Evolutionary conservation across 2,888 invertebrate genomes (phyloP), one percentile per base, ranked within the genome.

Genomic region (Drosophila kuntzei): DNA sequence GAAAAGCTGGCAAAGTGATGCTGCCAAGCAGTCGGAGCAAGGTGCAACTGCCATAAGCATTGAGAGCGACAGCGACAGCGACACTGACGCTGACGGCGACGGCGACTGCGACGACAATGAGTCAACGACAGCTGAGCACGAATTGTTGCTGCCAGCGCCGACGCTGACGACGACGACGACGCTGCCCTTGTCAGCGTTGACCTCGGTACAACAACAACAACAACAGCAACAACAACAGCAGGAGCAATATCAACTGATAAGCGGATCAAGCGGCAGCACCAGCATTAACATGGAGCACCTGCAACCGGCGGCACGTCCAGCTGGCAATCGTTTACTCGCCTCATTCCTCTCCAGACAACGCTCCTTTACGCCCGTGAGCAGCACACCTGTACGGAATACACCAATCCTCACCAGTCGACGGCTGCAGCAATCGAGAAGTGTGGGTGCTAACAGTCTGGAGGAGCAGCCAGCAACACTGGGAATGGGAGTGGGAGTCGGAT

Each of bases 91-190:
- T 20, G 20, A 2, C 20, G n/a, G 76, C 39, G 76, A 86, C 16
- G 78, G 86, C n/a, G 79, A 87, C 50, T n/a, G n/a, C n/a, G 80
- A 89, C 14, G 80, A 87, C 53, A 86, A 83, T 82, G 86, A 86
- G 50, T 87, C 89, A 71, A 84, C 89, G 3, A 78, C 85, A 34
- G 87, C 87, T 36, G 87, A 87, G 43, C 55, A 87, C 14, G 87
- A 83, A 46, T 87, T 61, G 39, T 51, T 89, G 54, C 68, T 89
- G 60, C 87, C 82, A 5, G 49, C 77, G 5, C n/a, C n/a, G n/a
- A n/a, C n/a, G n/a, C 22, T 5, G 22, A 0, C 25, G 25, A 44
- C 79, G 36, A 32, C 63, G 49, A n/a, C 43, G 41, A 4, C 61
- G 36, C 37, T 72, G 39, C 61, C 85, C 41, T 55, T 74, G 39